Base-by-base conservation (phyloP, 2,113 vertebrate species). In the Seriola dumerili region DNA sequence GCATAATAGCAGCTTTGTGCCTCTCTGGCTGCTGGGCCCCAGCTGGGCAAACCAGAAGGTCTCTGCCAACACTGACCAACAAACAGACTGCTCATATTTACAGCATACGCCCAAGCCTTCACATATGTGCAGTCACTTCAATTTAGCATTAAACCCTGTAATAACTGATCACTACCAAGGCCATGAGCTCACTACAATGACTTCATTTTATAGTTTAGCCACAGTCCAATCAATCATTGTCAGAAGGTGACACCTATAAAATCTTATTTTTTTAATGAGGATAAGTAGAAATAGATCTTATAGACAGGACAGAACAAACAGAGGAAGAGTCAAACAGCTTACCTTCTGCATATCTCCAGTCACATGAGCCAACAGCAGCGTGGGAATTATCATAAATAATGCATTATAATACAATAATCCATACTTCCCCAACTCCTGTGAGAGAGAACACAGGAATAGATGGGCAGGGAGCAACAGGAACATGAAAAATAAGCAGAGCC, bases 341-440 rank as follows among this genome's bases (percentile, higher is more conserved):
- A 99, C 98, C 97, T 97, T 99, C 13, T 98, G 97, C 0, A 95
- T 93, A 19, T 99, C 98, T 76, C 98, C 98, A 5, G 97, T 99
- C 89, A 96, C 48, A 78, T 95, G 97, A 42, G 98, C 97, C 44
- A 99, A 95, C 91, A 90, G 83, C 77, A 99, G 36, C 9, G 98
- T 99, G 65, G 98, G 98, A 0, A 98, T 64, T 77, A 99, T 96
- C 98, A 99, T 99, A 86, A 99, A 99, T 84, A 99, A 96, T 13
- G 98, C 98, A 36, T 99, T 99, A 87, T 99, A 99, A 70, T 99
- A 99, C 9, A 99, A 95, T 78, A 99, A 94, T 0, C 98, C 98
- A 1, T 99, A 99, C 83, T 98, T 99, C 0, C 98, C 98, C 93
- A 99, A 92, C 93, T 99, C 98, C 98, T 99, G 68, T 8, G 63